phyloP scores from a whole-genome alignment of 2,888 invertebrate genomes.

The Drosophila atroscutellata region DNA sequence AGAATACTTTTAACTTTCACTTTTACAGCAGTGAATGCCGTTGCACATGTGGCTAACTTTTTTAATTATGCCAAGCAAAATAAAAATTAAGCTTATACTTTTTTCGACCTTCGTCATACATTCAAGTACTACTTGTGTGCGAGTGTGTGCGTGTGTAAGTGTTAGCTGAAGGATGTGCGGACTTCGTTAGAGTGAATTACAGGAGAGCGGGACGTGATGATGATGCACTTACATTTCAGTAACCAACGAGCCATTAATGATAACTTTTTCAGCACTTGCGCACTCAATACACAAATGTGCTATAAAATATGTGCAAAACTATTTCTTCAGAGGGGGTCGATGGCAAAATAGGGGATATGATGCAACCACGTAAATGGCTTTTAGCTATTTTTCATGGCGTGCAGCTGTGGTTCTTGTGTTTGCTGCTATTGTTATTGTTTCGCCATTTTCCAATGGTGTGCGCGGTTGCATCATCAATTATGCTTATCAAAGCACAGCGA shows the following conservation, averaged over 20 bases:
- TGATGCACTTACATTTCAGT: conserved; percentile 61
- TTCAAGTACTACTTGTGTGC: conserved; percentile 45
- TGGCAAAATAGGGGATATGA: not conserved
- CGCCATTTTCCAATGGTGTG: conserved; percentile 59
- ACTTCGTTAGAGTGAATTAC: conserved; percentile 47
- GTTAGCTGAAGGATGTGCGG: conserved; percentile 22
- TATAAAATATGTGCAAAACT: conserved; percentile 78
- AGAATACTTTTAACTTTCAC: conserved; percentile 31
- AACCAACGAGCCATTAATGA: conserved; percentile 61
- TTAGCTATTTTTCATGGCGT: conserved; percentile 73
- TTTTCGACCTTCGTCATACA: conserved; percentile 43
- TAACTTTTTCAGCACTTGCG: conserved; percentile 72
- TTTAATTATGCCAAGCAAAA: conserved; percentile 62
- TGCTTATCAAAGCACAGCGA: conserved; percentile 76
- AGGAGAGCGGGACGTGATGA: conserved; percentile 57
- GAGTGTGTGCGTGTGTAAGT: conserved; percentile 23
- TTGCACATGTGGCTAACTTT: conserved; percentile 51
- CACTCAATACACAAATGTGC: conserved; percentile 78
- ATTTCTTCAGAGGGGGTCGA: conserved; percentile 49
- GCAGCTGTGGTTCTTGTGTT: conserved; percentile 27
- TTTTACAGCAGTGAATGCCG: conserved; percentile 32
- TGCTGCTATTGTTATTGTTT: conserved; percentile 45
- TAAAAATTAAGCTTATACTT: conserved; percentile 55
- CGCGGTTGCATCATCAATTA: conserved; percentile 76
- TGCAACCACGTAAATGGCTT: conserved; percentile 68